Evolutionary conservation across 1,140 invertebrate species (phyloP).

Genomic region (Macrosteles quadrilineatus): DNA sequence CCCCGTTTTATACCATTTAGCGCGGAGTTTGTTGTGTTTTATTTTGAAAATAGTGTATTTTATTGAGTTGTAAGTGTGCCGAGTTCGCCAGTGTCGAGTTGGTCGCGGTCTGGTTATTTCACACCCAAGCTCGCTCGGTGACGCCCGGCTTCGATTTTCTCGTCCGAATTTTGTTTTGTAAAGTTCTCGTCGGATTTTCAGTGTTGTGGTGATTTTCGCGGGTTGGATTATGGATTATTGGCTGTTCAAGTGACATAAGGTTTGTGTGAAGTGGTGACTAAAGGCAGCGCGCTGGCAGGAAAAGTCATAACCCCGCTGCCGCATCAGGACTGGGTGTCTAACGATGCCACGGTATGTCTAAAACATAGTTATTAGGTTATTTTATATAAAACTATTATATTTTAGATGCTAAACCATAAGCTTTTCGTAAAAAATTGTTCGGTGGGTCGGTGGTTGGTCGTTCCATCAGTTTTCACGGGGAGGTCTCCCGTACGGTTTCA

Average conservation of each 20-base stretch:
- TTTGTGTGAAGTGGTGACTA: background rate
- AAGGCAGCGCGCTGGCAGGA: slow-evolving; percentile 30
- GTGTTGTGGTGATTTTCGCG: too few species aligned
- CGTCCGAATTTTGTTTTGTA: too few species aligned
- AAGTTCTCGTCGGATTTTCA: too few species aligned
- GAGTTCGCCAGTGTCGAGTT: too few species aligned
- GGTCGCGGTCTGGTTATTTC: too few species aligned
- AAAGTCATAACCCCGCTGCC: slow-evolving; percentile 33
- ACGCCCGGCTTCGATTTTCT: too few species aligned
- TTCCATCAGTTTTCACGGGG: too few species aligned
- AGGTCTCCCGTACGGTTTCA: too few species aligned
- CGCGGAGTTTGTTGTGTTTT: background rate
- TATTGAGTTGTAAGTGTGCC: too few species aligned
- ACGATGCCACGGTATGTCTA: slow-evolving; percentile 9
- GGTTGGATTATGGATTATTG: background rate
- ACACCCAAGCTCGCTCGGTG: too few species aligned
- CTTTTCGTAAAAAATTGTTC: background rate
- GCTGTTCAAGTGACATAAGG: background rate
- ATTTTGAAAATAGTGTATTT: background rate
- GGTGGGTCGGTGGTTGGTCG: too few species aligned
- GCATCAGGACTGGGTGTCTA: slow-evolving; percentile 30
- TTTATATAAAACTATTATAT: background rate
- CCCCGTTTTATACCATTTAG: background rate
- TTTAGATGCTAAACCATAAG: background rate
- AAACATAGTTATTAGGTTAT: background rate